Percentiles rank a stretch among this genome's conserved stretches.
These are phyloP conservation scores for Saccostrea glomerata DNA, from an alignment of 1,140 invertebrate species.

Conservation along the genomic window DNA sequence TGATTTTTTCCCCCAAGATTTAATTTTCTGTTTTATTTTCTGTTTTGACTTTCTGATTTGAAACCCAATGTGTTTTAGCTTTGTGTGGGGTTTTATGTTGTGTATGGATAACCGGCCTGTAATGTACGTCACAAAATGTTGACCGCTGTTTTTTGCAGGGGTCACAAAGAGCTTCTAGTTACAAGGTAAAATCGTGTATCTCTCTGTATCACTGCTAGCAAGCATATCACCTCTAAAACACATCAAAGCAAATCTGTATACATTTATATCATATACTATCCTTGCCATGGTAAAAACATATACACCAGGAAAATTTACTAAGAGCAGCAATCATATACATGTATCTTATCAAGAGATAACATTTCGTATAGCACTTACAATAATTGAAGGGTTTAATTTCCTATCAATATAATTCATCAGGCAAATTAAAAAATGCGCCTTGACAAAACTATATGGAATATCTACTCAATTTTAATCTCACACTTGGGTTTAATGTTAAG, in stretches of 20 bases:
- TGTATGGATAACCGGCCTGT: constrained; percentile 1
- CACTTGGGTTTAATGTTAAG: too few relatives aligned
- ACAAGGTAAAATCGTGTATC: neutral
- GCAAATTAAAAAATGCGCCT: too few relatives aligned
- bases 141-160: constrained; percentile 31
- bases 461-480: too few relatives aligned
- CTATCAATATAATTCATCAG: neutral
- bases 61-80: constrained; percentile 17
- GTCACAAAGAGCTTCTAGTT: constrained; percentile 29
- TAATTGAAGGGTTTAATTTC: neutral
- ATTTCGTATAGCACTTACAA: neutral
- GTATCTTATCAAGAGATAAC: neutral
- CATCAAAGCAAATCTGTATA: neutral
- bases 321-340: neutral
- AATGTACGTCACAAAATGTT: neutral
- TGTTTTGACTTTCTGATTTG: neutral
- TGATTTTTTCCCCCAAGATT: neutral
- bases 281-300: neutral
- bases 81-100: neutral
- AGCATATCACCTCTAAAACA: neutral
- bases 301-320: neutral
- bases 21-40: neutral
- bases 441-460: too few relatives aligned
- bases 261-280: neutral
- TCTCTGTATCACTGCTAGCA: constrained; percentile 12